Base-by-base conservation (phyloP, 2,797 vertebrate genomes). In the Gobionotothen gibberifrons region DNA sequence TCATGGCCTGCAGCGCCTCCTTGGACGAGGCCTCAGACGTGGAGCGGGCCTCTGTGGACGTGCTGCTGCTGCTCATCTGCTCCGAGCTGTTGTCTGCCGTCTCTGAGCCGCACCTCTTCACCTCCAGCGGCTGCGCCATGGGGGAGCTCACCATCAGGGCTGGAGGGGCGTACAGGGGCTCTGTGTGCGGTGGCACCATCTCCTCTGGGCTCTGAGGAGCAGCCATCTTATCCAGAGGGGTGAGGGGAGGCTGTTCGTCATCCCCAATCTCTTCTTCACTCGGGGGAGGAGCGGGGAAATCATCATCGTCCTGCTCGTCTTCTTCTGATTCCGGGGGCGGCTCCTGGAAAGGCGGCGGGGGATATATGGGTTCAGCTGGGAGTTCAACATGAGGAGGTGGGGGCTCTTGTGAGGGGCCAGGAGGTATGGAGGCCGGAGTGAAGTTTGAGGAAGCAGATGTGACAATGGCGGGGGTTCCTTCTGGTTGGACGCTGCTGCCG, bases 1-100 rank as follows among this genome's bases (percentile, higher is more conserved):
- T 98, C 97, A 99, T 98, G 76, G 97, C 97, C 93, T 99, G 98
- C 78, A 99, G 93, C 0, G 97, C 96, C 83, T 99, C 98, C 87
- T 98, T 99, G 13, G 98, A 98, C 1, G 96, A 95, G 0, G 93
- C 92, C n/a, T 96, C 96, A 0, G 97, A 98, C 2, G 95, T 95
- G 3, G 96, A 95, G 4, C 96, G 96, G 0, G 94, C 95, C 52
- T 97, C 97, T 15, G 96, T 98, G 29, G 97, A 98, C 1, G 96
- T 94, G 88, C 98, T 97, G 91, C 97, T 97, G 92, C 96, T 97
- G 94, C 98, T 98, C 92, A 97, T 94, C 89, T 96, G 97, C 88
- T 99, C 98, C 0, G 95, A 96, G 85, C 94, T 96, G 90, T 95
- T 96, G 87, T 98, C 96, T 0, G 95, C 94, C 0, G 90, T 94